Evolutionary conservation across 2,888 invertebrate species (phyloP), one percentile per base, ranked within the genome.

Genomic region (Pseudococcus jackbeardsleyi): DNA sequence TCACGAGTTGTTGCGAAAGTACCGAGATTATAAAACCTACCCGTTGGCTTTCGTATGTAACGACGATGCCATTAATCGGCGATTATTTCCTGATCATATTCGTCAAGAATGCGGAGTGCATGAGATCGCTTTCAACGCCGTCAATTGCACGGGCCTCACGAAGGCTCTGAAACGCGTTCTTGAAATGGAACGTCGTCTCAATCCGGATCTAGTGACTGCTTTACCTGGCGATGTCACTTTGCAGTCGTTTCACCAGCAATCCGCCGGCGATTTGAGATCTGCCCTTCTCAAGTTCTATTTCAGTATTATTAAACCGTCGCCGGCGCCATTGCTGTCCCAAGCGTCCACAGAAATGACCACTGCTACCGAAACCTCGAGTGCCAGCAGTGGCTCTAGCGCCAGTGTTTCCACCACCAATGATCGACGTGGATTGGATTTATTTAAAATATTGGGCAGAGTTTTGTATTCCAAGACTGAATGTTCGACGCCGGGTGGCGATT

Each of bases 231-330:
- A 89, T n/a, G 19, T 88, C 26, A 86, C 88, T 48, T 48, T 90
- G 54, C 88, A 89, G 22, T 48, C 85, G 64, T 85, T 90, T 15
- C 88, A 89, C 39, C 77, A 89, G 33, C 82, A 89, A 17, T 89
- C 89, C 19, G 89, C 84, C 26, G 89, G 89, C 0, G 90, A 90
- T 59, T 84, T 90, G 6, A 87, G 90, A 72, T 87, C 85, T 15
- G 89, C 89, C 22, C 88, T 90, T 48, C 82, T 90, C 50, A 89
- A 89, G 84, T 86, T 89, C 48, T 89, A 88, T 64, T 89, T 89
- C 64, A 48, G 22, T n/a, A 86, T 89, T 48, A 85, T 87, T 26
- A 86, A 82, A 46, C 46, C 79, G 9, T 22, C 64, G 22, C 64
- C 64, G 64, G 0, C 64, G 64, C 64, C 19, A n/a, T n/a, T 15